Conservation (phyloP, 2,888 invertebrate species). For the Acanthococcus lagerstroemiae region DNA sequence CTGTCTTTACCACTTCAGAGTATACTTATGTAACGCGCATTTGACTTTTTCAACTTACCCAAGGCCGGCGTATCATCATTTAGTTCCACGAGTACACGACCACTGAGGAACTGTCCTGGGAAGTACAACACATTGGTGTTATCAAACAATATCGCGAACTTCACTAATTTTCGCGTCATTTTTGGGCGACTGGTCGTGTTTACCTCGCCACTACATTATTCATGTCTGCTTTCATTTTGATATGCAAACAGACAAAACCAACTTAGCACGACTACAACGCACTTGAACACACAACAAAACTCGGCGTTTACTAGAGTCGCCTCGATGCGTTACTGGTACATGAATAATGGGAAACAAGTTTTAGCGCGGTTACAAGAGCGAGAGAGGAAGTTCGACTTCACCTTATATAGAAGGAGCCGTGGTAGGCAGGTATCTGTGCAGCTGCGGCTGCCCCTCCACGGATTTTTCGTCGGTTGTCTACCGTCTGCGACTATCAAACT, state of each 20-base stretch:
- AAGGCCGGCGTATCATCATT: constrained; percentile 88
- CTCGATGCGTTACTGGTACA: background rate
- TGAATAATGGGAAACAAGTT: background rate
- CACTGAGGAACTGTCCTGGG: constrained; percentile 86
- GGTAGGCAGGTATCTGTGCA: background rate
- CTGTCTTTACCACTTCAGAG: too few relatives aligned
- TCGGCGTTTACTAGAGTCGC: background rate
- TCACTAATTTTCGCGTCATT: constrained; percentile 80
- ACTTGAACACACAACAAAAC: background rate
- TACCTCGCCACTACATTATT: background rate
- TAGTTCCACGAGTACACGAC: constrained; percentile 80
- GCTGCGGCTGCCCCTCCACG: background rate
- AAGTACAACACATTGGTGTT: constrained; percentile 86
- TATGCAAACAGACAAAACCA: too few relatives aligned
- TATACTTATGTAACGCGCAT: too few relatives aligned
- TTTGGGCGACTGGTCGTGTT: background rate
- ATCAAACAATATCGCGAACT: constrained; percentile 87
- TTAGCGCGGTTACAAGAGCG: background rate
- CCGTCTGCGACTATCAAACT: too few relatives aligned
- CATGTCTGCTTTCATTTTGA: background rate
- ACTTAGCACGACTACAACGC: background rate
- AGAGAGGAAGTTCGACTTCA: background rate
- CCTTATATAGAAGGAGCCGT: background rate
- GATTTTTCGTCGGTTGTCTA: too few relatives aligned
- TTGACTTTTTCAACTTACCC: constrained; percentile 49